Conservation (phyloP, 53 echinoderm and acorn worm genomes). For the Apostichopus leukothele region DNA sequence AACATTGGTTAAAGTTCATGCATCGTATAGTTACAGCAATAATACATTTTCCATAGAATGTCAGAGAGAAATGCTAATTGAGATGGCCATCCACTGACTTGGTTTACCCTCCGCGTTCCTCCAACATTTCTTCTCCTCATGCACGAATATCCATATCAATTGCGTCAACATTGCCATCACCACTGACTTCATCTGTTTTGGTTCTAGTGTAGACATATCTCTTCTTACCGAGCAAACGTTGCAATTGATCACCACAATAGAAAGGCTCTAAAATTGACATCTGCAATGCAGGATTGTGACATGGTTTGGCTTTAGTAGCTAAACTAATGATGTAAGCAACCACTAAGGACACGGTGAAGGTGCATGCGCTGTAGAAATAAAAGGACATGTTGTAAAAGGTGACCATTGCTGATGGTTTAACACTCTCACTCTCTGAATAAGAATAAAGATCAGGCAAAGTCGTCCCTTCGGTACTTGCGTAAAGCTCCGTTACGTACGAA, state of each 20-base stretch:
- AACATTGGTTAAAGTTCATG: too few relatives aligned
- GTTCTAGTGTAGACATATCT: background rate
- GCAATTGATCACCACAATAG: background rate
- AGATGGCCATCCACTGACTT: too few relatives aligned
- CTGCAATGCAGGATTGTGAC: background rate
- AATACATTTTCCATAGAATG: too few relatives aligned
- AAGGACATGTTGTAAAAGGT: slow-evolving; percentile 36
- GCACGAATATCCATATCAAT: background rate
- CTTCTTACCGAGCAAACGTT: background rate
- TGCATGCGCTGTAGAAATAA: slow-evolving; percentile 20
- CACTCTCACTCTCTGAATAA: background rate
- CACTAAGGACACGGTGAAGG: background rate
- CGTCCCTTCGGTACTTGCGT: background rate
- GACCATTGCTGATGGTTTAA: background rate
- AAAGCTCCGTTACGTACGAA: background rate
- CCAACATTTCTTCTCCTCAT: too few relatives aligned
- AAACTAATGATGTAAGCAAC: background rate
- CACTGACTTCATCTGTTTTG: background rate
- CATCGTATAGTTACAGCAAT: too few relatives aligned
- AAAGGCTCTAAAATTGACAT: slow-evolving; percentile 13
- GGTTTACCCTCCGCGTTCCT: too few relatives aligned
- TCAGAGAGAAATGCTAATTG: too few relatives aligned
- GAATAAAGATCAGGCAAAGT: background rate
- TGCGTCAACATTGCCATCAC: background rate
- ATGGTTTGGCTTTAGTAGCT: background rate